These are phyloP conservation scores for Rhinopomastus cyanomelas DNA, from an alignment of 2,113 vertebrate genomes.

Conservation along the genomic window DNA sequence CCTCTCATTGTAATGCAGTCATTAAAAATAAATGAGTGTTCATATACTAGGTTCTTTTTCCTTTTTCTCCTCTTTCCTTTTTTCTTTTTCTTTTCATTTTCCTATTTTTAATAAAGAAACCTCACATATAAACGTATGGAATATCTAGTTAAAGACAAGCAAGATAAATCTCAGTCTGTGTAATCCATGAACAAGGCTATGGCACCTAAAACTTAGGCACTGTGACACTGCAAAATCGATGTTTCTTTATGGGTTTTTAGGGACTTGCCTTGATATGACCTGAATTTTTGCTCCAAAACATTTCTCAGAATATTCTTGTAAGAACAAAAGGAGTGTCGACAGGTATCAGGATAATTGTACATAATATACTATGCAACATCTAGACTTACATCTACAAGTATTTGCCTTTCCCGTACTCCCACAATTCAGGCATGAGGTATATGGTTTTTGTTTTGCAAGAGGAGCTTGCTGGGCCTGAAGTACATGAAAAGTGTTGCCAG, in stretches of 20 bases:
- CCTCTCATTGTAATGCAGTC: neutral
- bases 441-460: neutral
- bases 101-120: neutral
- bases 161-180: neutral
- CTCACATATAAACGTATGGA: neutral
- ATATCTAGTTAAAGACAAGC: neutral
- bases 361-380: neutral
- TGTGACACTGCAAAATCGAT: neutral
- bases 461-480: neutral
- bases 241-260: neutral
- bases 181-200: neutral
- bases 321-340: neutral
- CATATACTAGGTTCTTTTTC: neutral
- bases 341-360: neutral
- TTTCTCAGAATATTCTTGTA: neutral
- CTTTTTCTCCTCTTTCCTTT: too few relatives aligned
- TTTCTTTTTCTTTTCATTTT: too few relatives aligned
- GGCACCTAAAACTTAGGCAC: neutral
- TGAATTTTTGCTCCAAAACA: neutral
- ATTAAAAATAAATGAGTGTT: slow-evolving; percentile 7
- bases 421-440: neutral
- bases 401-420: neutral
- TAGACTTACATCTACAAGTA: neutral
- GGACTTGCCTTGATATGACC: rapidly evolving
- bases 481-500: neutral